phyloP scores from a whole-genome alignment of 2,888 invertebrate species.

The Labia minor region DNA sequence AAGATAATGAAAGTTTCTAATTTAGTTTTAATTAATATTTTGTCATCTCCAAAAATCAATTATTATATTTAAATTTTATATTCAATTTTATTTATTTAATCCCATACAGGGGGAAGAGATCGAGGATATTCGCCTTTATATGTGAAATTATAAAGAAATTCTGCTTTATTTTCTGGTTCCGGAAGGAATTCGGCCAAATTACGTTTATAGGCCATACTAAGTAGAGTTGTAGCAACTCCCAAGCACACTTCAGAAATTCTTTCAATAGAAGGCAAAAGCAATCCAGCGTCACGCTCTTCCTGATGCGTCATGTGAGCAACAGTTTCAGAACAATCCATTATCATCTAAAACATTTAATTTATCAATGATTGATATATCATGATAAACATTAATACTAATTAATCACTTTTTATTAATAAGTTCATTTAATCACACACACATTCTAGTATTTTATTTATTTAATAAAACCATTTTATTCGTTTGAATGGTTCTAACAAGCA shows the following conservation, averaged over 20 bases:
- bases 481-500: no score
- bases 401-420: no score
- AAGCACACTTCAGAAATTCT: neutral
- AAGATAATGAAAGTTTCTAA: no score
- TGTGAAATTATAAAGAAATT: constrained; percentile 1
- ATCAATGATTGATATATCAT: no score
- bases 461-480: no score
- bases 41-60: no score
- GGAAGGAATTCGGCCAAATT: neutral
- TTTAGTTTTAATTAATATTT: no score
- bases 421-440: no score
- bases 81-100: no score
- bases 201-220: neutral
- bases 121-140: neutral
- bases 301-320: neutral
- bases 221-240: neutral
- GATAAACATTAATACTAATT: no score
- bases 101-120: neutral
- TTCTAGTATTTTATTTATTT: no score
- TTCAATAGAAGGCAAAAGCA: neutral
- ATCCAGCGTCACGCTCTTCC: neutral
- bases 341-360: neutral
- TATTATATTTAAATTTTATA: no score
- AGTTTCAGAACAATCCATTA: neutral
- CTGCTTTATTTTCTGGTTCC: constrained; percentile 1